phyloP scores from a whole-genome alignment of 2,113 vertebrate species.

The Pholis gunnellus region DNA sequence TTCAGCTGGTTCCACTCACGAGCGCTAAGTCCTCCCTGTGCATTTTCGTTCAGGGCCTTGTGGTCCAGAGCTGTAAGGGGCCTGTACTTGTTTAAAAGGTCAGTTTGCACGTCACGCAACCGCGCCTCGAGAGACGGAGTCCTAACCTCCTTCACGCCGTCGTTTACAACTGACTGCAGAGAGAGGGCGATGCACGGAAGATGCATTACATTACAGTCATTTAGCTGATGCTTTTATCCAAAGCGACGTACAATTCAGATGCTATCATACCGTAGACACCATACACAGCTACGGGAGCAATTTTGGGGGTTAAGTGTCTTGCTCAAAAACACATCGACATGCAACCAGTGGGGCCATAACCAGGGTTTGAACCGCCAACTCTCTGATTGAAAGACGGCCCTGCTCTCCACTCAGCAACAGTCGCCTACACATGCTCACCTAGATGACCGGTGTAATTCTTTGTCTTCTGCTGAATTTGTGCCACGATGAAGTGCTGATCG shows the following conservation, averaged over 20 bases:
- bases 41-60: not conserved
- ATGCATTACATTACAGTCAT: too few relatives aligned
- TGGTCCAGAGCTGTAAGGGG: slow-evolving; percentile 8
- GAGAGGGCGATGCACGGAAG: not conserved
- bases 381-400: too few relatives aligned
- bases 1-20: not conserved
- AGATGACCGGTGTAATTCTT: not conserved
- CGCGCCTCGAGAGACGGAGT: not conserved
- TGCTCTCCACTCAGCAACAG: too few relatives aligned
- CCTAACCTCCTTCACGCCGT: not conserved
- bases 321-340: too few relatives aligned
- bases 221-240: too few relatives aligned
- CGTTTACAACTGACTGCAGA: not conserved
- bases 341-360: too few relatives aligned
- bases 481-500: not conserved
- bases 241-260: too few relatives aligned
- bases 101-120: slow-evolving; percentile 12
- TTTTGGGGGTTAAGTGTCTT: too few relatives aligned
- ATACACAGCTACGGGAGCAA: too few relatives aligned
- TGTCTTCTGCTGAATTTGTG: slow-evolving; percentile 3
- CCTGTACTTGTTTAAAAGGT: slow-evolving; percentile 9
- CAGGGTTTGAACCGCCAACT: too few relatives aligned
- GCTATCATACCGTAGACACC: too few relatives aligned
- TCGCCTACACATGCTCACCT: too few relatives aligned
- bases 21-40: not conserved